Base-by-base conservation (phyloP, 1,140 invertebrate genomes). In the Ganaspis sp. region DNA sequence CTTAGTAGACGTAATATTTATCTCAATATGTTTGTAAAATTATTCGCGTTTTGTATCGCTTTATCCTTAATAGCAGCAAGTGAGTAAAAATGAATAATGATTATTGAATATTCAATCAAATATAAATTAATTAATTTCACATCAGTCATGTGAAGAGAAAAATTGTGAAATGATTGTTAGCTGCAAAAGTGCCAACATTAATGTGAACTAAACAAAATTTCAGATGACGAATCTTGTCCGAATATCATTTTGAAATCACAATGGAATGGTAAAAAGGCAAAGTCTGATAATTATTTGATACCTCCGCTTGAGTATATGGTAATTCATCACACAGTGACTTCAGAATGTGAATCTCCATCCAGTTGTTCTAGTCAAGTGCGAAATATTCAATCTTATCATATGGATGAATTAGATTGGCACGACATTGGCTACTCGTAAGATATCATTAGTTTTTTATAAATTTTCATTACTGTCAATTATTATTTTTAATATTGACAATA, bases 361-460 rank as follows among this genome's bases (percentile, higher is more conserved):
- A 45, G 75, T 12, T 90, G 89, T 45, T 81, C 86, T 26, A 81
- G 81, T 6, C 75, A 70, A 79, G 71, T 88, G n/a, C 81, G 80
- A 84, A 29, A 26, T 40, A 83, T 90, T 37, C 89, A 90, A 83
- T 89, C 89, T 70, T 90, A 88, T 54, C 92, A 93, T 73, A 92
- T 92, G 78, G 79, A 92, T 17, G 54, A 19, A 0, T 87, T 85
- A 53, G 58, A 87, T 0, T 93, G 92, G 92, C 40, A 23, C 8
- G 92, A 93, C 76, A 92, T 93, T 69, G 92, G 90, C 1, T 91
- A 91, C 37, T 72, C 34, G 37, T 70, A n/a, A 75, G 12, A 26
- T 45, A 72, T 34, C 29, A 34, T 34, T 34, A 34, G 29, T 9
- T 69, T 77, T 23, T 12, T 58, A 9, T 12, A 58, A 93, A 90